phyloP scores from a whole-genome alignment of 2,797 vertebrate genomes.

The Macropodus opercularis region DNA sequence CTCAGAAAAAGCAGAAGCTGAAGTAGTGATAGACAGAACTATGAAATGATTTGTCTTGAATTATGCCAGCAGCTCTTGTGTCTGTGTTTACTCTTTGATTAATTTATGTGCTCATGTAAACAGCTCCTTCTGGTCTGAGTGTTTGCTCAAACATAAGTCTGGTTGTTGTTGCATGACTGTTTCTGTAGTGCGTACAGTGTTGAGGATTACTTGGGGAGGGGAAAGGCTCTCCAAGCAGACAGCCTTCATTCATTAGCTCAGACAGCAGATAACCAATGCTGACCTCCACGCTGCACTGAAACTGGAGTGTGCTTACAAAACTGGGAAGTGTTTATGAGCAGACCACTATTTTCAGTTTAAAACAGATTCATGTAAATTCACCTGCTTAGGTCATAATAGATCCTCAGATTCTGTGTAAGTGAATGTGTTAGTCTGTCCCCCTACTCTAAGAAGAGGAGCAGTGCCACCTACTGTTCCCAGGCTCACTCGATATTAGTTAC shows the following conservation, averaged over 20 bases:
- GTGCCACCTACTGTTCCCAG: constrained; percentile 80
- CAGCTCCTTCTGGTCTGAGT: constrained; percentile 32
- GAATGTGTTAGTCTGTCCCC: constrained; percentile 27
- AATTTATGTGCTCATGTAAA: constrained; percentile 48
- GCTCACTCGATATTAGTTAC: constrained; percentile 29
- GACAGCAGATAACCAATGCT: constrained; percentile 36
- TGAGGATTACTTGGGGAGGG: constrained; percentile 40
- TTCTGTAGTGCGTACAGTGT: constrained; percentile 23
- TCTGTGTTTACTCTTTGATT: constrained; percentile 53
- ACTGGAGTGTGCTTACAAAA: constrained; percentile 16
- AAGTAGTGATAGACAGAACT: constrained; percentile 16
- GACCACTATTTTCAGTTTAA: constrained; percentile 8
- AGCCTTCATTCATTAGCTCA: constrained; percentile 46
- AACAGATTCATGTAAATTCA: not conserved
- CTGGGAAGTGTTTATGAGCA: constrained; percentile 12
- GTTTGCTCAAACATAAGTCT: constrained; percentile 47
- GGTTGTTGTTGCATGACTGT: constrained; percentile 43
- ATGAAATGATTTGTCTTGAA: constrained; percentile 32
- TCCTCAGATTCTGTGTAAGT: constrained; percentile 14
- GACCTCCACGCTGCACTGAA: constrained; percentile 20
- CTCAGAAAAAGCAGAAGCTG: constrained; percentile 17
- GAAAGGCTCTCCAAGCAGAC: constrained; percentile 31
- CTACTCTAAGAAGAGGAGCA: constrained; percentile 65
- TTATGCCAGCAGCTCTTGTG: constrained; percentile 29
- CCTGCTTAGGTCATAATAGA: not conserved